A percentile compares a stretch with the other conserved stretches of the same genome.
phyloP scores from a whole-genome alignment of 2,113 vertebrate species.

The Columba janthina region DNA sequence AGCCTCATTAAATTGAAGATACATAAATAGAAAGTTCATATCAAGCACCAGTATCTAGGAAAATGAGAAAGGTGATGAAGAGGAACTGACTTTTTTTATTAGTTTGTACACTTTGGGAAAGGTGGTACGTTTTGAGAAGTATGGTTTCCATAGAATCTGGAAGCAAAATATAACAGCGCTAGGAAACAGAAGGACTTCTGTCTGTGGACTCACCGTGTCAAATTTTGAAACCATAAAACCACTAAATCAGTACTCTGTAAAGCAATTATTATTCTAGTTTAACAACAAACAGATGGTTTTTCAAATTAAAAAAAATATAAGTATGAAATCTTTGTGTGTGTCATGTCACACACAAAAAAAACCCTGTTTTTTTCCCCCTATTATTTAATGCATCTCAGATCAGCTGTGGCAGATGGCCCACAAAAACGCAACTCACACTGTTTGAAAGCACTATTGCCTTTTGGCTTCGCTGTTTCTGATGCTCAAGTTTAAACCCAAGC shows the following conservation, averaged over 20 bases:
- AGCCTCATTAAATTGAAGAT: background rate
- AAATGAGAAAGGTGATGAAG: background rate
- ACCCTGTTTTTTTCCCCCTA: rapidly evolving
- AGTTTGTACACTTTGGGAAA: background rate
- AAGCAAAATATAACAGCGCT: background rate
- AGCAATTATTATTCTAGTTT: background rate
- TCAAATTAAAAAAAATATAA: background rate
- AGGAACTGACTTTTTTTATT: background rate
- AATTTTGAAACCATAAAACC: background rate
- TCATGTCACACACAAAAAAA: background rate
- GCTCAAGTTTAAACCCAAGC: background rate
- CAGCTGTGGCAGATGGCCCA: background rate
- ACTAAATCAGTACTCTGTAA: background rate
- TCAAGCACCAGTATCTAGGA: background rate
- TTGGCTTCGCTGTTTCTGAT: background rate
- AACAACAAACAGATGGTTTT: background rate
- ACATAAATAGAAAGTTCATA: background rate
- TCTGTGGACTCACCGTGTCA: background rate
- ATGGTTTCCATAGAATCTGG: background rate
- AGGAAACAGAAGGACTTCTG: background rate
- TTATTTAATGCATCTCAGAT: background rate
- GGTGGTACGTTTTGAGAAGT: background rate
- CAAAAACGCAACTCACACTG: background rate
- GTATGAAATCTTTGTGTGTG: background rate
- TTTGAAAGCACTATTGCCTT: background rate